These are phyloP conservation scores for Vicugna pacos DNA, from an alignment of 2,113 vertebrate genomes.

Conservation along the genomic window DNA sequence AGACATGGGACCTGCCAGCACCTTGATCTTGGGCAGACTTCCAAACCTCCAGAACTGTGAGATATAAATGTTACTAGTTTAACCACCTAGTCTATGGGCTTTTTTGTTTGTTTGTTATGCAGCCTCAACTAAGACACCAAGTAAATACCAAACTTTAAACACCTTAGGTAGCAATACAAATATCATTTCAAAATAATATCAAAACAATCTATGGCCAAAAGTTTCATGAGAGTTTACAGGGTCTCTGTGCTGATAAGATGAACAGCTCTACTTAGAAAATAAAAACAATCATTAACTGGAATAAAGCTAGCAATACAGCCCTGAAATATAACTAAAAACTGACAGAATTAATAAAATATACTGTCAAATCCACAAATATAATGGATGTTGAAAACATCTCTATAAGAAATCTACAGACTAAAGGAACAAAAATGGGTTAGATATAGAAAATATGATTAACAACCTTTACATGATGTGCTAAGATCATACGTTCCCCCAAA, in stretches of 20 bases:
- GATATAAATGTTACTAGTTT: neutral
- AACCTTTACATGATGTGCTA: neutral
- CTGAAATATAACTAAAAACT: neutral
- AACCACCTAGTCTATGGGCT: neutral
- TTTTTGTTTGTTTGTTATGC: neutral
- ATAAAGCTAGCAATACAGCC: neutral
- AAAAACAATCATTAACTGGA: neutral
- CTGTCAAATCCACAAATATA: neutral
- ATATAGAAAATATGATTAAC: neutral
- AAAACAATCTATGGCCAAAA: neutral
- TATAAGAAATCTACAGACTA: neutral
- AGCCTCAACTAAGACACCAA: neutral
- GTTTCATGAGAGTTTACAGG: neutral
- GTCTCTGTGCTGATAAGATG: neutral
- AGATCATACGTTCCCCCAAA: neutral
- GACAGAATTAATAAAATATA: neutral
- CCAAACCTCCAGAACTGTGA: neutral
- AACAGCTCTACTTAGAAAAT: neutral
- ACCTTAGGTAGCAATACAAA: neutral
- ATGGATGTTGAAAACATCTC: neutral
- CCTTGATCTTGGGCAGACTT: neutral
- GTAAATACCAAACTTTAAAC: neutral
- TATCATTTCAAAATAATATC: neutral
- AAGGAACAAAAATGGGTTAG: neutral
- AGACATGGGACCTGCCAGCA: neutral